Evolutionary conservation across 2,888 invertebrate genomes (phyloP), one percentile per base, ranked within the genome.

Genomic region (Macaria notata): DNA sequence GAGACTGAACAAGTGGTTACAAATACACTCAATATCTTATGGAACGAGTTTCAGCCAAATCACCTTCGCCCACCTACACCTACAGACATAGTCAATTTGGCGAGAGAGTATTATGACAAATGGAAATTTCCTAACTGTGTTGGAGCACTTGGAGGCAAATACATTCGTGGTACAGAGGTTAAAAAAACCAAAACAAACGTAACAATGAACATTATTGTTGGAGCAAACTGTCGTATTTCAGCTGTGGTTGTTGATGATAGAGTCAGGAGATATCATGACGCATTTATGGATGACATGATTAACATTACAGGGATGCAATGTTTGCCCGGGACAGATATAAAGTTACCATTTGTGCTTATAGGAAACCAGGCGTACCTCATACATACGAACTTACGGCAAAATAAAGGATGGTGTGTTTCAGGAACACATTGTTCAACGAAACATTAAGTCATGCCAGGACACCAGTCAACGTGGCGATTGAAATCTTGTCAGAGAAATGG

Each of bases 401-500:
- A 36, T 4, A 36, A 36, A 6, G 1, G 33, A 36, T 6, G 5
- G 33, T 3, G 33, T 6, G 33, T 36, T 7, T 7, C 7, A 4
- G 1, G 7, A 36, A 36, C 33, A 4, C 4, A 6, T 55, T 53
- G 43, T 70, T 64, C 39, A 70, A 70, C 50, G 59, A 61, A 1
- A 55, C 62, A 4, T 44, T 70, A 9, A 63, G 64, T 43, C 31
- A 56, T 9, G 66, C 69, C 0, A 61, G 69, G 30, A 46, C 64
- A 1, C 46, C 64, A 0, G 56, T 70, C 3, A 70, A 70, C 54
- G 63, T 62, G 38, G 67, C 69, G 4, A 70, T 69, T 47, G 66
- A 66, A 45, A 70, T 71, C 9, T 47, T 70, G 9, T 65, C 69
- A 30, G 72, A 69, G 44, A 71, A 68, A 44, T 77, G 77, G 67